These are phyloP conservation scores for Fregata magnificens DNA, from an alignment of 2,113 vertebrate genomes.

Conservation along the genomic window DNA sequence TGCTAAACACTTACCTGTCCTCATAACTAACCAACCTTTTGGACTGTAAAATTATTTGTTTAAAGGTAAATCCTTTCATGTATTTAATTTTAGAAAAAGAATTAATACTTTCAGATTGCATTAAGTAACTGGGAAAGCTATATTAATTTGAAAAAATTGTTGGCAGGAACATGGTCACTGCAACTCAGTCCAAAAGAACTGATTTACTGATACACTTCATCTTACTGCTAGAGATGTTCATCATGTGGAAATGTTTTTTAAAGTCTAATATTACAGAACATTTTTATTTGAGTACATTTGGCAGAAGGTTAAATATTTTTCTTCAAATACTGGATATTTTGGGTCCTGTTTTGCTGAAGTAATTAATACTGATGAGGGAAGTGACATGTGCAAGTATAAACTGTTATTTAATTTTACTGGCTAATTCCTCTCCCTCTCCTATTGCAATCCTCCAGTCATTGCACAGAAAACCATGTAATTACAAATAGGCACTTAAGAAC, in stretches of 20 bases:
- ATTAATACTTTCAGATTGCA: not conserved
- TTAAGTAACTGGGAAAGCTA: not conserved
- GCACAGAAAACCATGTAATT: not conserved
- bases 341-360: not conserved
- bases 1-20: conserved; percentile 15
- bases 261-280: not conserved
- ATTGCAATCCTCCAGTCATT: not conserved
- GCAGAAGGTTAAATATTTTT: conserved; percentile 12
- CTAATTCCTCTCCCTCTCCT: not conserved
- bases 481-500: conserved; percentile 30
- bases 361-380: not conserved
- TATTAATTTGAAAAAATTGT: not conserved
- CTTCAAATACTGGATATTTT: not conserved
- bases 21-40: not conserved
- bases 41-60: not conserved
- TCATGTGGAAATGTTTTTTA: not conserved
- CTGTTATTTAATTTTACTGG: not conserved
- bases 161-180: not conserved
- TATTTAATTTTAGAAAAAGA: not conserved
- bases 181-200: not conserved
- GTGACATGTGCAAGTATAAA: not conserved
- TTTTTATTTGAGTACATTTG: not conserved
- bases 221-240: not conserved
- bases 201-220: not conserved
- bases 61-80: conserved; percentile 2